A percentile compares a stretch with the other conserved stretches of the same genome.
These are phyloP conservation scores for Thumatha senex DNA, from an alignment of 2,888 invertebrate species.

Conservation along the genomic window DNA sequence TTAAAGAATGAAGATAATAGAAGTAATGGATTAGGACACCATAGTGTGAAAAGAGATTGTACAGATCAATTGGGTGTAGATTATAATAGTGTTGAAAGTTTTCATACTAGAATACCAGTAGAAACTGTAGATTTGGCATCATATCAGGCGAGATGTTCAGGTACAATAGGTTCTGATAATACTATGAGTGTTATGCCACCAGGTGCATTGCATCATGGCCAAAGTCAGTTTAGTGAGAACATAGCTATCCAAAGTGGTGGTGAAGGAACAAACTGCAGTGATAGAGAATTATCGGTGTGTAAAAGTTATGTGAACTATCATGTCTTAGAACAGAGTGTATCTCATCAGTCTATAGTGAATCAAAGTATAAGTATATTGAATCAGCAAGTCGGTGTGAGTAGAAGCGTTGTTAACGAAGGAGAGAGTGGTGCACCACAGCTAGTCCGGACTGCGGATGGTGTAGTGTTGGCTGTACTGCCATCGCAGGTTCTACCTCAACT, in stretches of 20 bases:
- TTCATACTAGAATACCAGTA: slow-evolving; percentile 54
- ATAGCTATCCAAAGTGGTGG: slow-evolving; percentile 60
- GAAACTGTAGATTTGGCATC: slow-evolving; percentile 55
- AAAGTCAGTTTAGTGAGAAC: slow-evolving; percentile 68
- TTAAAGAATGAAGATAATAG: slow-evolving; percentile 56
- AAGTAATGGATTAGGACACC: slow-evolving; percentile 40
- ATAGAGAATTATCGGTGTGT: slow-evolving; percentile 63
- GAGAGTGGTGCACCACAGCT: slow-evolving; percentile 66
- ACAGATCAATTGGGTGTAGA: slow-evolving; percentile 50
- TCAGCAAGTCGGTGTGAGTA: slow-evolving; percentile 76
- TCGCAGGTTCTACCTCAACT: slow-evolving; percentile 52
- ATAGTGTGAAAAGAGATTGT: slow-evolving; percentile 56
- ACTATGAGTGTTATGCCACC: slow-evolving; percentile 65
- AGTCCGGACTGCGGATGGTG: slow-evolving; percentile 75
- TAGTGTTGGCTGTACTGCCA: slow-evolving; percentile 74
- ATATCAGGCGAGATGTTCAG: slow-evolving; percentile 65
- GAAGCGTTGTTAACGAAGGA: slow-evolving; percentile 65
- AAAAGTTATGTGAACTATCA: slow-evolving; percentile 80
- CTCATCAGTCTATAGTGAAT: slow-evolving; percentile 79
- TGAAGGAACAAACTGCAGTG: slow-evolving; percentile 63
- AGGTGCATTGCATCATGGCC: slow-evolving; percentile 54
- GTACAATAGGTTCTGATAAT: slow-evolving; percentile 52
- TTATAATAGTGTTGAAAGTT: slow-evolving; percentile 58
- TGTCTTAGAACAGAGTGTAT: slow-evolving; percentile 80
- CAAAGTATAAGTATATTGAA: slow-evolving; percentile 80